Evolutionary conservation across 1,140 invertebrate species (phyloP).

Genomic region (Nautilus pompilius): DNA sequence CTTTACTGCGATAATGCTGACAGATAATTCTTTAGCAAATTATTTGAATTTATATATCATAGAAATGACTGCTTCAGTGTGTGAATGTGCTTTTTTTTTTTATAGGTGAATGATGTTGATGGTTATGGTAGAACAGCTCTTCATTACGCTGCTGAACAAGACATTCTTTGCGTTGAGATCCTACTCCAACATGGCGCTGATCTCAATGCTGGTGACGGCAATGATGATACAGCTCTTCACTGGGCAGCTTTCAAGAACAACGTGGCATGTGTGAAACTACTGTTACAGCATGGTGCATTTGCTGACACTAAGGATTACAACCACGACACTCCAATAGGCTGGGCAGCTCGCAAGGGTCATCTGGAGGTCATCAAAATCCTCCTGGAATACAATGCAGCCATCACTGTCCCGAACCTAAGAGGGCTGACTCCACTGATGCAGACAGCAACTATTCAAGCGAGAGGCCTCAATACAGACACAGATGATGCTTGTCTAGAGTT

Average conservation of each 20-base stretch:
- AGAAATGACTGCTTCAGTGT: too few relatives aligned
- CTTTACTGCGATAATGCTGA: too few relatives aligned
- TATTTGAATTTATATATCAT: too few relatives aligned
- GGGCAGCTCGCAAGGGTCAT: constrained; percentile 91
- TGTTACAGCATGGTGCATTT: constrained; percentile 55
- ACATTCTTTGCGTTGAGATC: constrained; percentile 27
- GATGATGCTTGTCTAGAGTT: constrained; percentile 46
- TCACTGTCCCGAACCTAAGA: constrained; percentile 49
- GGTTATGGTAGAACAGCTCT: constrained; percentile 46
- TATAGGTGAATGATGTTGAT: constrained; percentile 46
- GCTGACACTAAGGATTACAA: constrained; percentile 57
- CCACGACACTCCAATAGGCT: constrained; percentile 57
- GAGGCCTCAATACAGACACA: constrained; percentile 35
- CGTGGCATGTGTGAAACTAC: constrained; percentile 42
- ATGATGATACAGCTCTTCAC: constrained; percentile 46
- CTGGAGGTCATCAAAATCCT: constrained; percentile 80
- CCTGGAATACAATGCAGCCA: constrained; percentile 65
- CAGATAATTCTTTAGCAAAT: too few relatives aligned
- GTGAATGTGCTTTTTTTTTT: constrained; percentile 5
- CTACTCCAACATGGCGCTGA: constrained; percentile 43
- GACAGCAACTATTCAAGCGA: constrained; percentile 28
- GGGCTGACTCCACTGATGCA: constrained; percentile 35
- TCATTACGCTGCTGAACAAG: constrained; percentile 50
- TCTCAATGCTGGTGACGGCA: constrained; percentile 37
- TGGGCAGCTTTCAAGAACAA: constrained; percentile 52